Percentiles rank a stretch among this genome's conserved stretches.
Conservation (phyloP, 2,113 vertebrate species). For the Mugil cephalus region DNA sequence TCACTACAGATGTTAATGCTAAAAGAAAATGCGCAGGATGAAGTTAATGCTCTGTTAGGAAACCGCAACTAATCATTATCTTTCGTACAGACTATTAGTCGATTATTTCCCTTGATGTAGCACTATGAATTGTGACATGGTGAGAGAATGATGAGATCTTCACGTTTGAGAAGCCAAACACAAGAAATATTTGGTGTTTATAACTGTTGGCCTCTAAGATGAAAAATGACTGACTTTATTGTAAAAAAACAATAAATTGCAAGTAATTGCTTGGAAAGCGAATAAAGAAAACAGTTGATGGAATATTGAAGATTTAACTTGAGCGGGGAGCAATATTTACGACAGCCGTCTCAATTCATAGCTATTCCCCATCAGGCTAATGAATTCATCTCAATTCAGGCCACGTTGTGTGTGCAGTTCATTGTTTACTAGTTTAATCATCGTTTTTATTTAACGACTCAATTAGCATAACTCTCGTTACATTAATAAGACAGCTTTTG, state of each 20-base stretch:
- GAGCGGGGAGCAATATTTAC: not conserved
- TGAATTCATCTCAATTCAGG: not conserved
- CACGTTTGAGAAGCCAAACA: no score
- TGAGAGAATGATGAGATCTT: no score
- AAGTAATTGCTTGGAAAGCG: no score
- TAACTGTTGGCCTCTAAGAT: no score
- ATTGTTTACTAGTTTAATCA: constrained; percentile 11
- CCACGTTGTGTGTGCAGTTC: not conserved
- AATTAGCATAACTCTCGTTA: constrained; percentile 30
- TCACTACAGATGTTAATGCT: not conserved
- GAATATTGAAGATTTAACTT: not conserved
- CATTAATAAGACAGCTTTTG: constrained; percentile 22
- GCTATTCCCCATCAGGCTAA: not conserved
- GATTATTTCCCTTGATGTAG: no score
- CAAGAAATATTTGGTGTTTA: no score
- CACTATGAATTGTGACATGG: no score
- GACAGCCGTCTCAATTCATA: not conserved
- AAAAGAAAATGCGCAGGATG: no score
- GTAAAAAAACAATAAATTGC: no score
- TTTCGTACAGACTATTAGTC: not conserved
- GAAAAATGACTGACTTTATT: no score
- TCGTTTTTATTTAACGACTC: constrained; percentile 28
- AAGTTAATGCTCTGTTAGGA: not conserved
- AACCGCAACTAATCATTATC: not conserved
- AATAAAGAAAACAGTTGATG: not conserved